Conservation (phyloP, 2,888 invertebrate genomes). For the Andrena dorsata region DNA sequence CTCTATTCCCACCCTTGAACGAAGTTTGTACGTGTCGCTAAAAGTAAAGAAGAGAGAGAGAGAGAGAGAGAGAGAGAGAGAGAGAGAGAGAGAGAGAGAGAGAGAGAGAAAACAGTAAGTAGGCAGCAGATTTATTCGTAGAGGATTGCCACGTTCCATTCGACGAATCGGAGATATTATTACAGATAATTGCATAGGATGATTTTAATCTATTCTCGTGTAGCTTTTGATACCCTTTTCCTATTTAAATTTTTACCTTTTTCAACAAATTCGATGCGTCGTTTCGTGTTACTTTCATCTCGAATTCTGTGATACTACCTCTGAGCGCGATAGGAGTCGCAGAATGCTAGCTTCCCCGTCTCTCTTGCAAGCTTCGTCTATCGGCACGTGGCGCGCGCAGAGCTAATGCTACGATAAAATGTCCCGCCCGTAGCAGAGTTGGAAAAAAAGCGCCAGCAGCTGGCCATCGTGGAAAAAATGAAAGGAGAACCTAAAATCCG, state of each 20-base stretch:
- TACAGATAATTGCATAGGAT: not conserved
- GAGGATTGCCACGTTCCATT: slow-evolving; percentile 63
- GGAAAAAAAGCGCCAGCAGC: slow-evolving; percentile 60
- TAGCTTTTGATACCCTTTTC: slow-evolving; percentile 14
- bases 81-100: slow-evolving; percentile 26
- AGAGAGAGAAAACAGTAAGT: slow-evolving; percentile 43
- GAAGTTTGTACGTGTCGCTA: slow-evolving; percentile 69
- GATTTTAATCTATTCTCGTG: slow-evolving; percentile 19
- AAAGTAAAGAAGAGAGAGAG: slow-evolving; percentile 19
- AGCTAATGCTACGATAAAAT: slow-evolving; percentile 53
- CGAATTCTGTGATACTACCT: slow-evolving; percentile 7
- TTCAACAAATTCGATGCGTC: slow-evolving; percentile 18
- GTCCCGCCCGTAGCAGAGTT: slow-evolving; percentile 64
- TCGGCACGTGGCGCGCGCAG: slow-evolving; percentile 54
- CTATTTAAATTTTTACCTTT: slow-evolving; percentile 23
- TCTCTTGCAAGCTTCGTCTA: slow-evolving; percentile 55
- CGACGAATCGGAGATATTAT: slow-evolving; percentile 54
- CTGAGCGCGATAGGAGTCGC: slow-evolving; percentile 4
- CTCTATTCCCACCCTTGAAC: slow-evolving; percentile 56
- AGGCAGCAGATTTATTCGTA: slow-evolving; percentile 64
- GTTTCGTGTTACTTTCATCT: slow-evolving; percentile 16
- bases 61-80: slow-evolving; percentile 26
- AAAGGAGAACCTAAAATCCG: slow-evolving; percentile 73
- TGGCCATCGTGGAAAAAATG: slow-evolving; percentile 57
- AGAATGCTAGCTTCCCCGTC: slow-evolving; percentile 8